Evolutionary conservation across 2,797 vertebrate genomes (phyloP).

Genomic region (Mastacembelus armatus): DNA sequence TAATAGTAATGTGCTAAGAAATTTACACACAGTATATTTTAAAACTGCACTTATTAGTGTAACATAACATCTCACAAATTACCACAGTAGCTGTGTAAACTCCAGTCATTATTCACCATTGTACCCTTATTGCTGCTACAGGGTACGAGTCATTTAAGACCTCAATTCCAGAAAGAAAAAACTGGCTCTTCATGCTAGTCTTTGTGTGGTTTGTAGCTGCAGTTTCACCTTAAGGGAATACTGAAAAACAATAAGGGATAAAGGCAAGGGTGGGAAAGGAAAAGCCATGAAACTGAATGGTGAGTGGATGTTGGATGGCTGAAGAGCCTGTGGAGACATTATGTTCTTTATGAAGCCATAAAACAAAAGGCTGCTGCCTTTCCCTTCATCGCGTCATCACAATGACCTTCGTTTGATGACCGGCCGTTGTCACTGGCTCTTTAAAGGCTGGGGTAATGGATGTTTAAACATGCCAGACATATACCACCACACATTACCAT

Average conservation of each 20-base stretch:
- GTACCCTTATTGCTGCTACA: too few species aligned
- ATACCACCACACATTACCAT: conserved; percentile 59
- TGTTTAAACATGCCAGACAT: conserved; percentile 77
- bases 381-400: conserved; percentile 68
- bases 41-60: too few species aligned
- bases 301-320: conserved; percentile 52
- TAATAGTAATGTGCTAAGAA: too few species aligned
- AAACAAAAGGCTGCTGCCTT: conserved; percentile 75
- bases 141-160: conserved; percentile 9
- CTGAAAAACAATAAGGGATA: conserved; percentile 26
- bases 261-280: conserved; percentile 51
- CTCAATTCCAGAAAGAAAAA: conserved; percentile 22
- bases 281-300: conserved; percentile 49
- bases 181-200: neutral
- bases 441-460: conserved; percentile 77
- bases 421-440: conserved; percentile 61
- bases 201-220: conserved; percentile 18
- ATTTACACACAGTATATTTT: too few species aligned
- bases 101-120: too few species aligned
- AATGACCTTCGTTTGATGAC: conserved; percentile 83
- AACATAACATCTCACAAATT: too few species aligned
- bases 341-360: conserved; percentile 82
- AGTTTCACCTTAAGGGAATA: conserved; percentile 30
- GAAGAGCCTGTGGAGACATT: conserved; percentile 75
- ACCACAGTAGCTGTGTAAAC: too few species aligned